A percentile compares a stretch with the other conserved stretches of the same genome.
Conservation (phyloP, 2,797 vertebrate species). For the Pogoniulus pusillus region DNA sequence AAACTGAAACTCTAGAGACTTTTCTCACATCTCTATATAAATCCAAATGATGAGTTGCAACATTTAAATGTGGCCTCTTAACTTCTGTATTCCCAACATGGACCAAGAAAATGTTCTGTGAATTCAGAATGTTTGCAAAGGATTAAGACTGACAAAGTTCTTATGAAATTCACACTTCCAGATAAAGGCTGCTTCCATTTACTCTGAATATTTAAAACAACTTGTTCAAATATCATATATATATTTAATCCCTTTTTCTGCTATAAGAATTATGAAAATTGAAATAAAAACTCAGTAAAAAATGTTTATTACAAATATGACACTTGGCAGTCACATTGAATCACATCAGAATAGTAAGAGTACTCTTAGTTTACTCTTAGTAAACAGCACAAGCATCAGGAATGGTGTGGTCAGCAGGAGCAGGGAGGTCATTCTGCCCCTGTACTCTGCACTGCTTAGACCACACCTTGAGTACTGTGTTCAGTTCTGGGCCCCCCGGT, state of each 20-base stretch:
- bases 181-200: conserved; percentile 39
- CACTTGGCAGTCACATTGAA: neutral
- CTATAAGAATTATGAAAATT: neutral
- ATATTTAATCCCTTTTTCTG: neutral
- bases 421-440: too few species aligned
- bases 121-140: conserved; percentile 31
- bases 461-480: too few species aligned
- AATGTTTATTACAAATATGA: neutral
- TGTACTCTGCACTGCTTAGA: too few species aligned
- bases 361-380: neutral
- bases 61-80: conserved; percentile 29
- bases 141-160: conserved; percentile 22
- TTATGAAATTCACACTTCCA: conserved; percentile 21
- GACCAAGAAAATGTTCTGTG: neutral
- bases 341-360: neutral
- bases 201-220: conserved; percentile 17
- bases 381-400: too few species aligned
- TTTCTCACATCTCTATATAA: neutral
- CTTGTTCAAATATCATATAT: conserved; percentile 22
- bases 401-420: too few species aligned
- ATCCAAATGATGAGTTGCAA: neutral
- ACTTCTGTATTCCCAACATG: neutral
- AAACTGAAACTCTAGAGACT: neutral
- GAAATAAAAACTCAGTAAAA: neutral
- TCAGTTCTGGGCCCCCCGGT: too few species aligned